Evolutionary conservation across 2,113 vertebrate species (phyloP), one percentile per base, ranked within the genome.

Genomic region (Phaethon lepturus): DNA sequence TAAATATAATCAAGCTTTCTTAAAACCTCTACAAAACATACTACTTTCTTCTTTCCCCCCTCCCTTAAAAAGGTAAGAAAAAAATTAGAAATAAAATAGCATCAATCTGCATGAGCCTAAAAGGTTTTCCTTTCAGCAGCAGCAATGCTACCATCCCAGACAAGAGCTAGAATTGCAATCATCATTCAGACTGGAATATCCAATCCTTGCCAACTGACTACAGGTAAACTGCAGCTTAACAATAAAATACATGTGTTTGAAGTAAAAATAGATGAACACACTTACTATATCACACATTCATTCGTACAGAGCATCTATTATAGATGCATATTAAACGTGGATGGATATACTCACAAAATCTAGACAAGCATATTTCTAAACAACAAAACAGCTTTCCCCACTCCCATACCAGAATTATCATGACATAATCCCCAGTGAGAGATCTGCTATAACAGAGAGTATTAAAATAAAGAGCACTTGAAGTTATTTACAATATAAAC

Each of bases 401-500:
- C 47, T 91, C 60, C 83, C 23, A 29, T 74, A 84, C 40, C 40
- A 78, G 78, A 93, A 95, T 78, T 68, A 93, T 38, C 69, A 59
- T 64, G 68, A 95, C 84, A 86, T 45, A 95, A 95, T 84, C 72
- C 76, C 68, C 40, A 78, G 25, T 49, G 91, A 95, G 44, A 56
- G 76, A 95, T 95, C 35, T 78, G 50, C 76, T 87, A 2, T 53
- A 93, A 86, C 17, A 88, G 33, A 88, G 95, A 95, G 17, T 52
- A 88, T 84, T 95, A 92, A 84, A 91, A 95, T 75, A 87, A 92
- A 93, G 64, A 84, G 49, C 26, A 68, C 55, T 94, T 92, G 49
- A 94, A 89, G 35, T 87, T 94, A 85, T 95, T 92, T 97, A 95
- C 83, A 86, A 91, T 38, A 84, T 49, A 86, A 78, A 88, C 33